Conservation (phyloP, 2,113 vertebrate genomes). For the Heterotis niloticus region DNA sequence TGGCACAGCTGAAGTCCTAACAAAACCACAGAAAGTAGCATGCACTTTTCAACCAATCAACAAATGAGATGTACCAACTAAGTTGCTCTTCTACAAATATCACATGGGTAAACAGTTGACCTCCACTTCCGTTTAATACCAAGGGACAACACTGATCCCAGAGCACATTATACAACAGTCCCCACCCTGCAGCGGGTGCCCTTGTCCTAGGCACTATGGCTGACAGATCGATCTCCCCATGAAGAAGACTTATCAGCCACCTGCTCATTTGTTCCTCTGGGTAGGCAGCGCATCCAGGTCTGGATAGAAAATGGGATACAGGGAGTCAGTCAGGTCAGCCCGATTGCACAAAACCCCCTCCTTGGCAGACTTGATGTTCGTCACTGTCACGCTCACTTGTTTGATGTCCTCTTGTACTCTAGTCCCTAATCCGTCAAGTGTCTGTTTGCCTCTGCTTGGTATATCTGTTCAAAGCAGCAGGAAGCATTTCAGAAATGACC, state of each 20-base stretch:
- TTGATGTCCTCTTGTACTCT: neutral
- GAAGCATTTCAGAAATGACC: neutral
- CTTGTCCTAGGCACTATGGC: neutral
- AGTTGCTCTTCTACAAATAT: neutral
- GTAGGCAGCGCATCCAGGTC: neutral
- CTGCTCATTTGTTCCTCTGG: neutral
- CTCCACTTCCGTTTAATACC: too few relatives aligned
- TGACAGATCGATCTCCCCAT: neutral
- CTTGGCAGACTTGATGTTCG: neutral
- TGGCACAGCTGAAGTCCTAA: neutral
- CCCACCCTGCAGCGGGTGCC: neutral
- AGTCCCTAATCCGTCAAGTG: neutral
- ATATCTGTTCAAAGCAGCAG: neutral
- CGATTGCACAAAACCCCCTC: neutral
- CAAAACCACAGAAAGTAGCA: neutral
- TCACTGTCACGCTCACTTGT: slow-evolving; percentile 3
- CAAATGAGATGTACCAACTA: neutral
- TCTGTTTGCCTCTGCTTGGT: neutral
- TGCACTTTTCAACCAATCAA: neutral
- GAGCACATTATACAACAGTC: too few relatives aligned
- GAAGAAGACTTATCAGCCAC: neutral
- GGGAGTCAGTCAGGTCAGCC: neutral
- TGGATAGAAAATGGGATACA: slow-evolving; percentile 12
- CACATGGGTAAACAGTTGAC: neutral
- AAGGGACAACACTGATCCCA: too few relatives aligned